phyloP scores from a whole-genome alignment of 2,113 vertebrate species.

The Erinaceus europaeus region DNA sequence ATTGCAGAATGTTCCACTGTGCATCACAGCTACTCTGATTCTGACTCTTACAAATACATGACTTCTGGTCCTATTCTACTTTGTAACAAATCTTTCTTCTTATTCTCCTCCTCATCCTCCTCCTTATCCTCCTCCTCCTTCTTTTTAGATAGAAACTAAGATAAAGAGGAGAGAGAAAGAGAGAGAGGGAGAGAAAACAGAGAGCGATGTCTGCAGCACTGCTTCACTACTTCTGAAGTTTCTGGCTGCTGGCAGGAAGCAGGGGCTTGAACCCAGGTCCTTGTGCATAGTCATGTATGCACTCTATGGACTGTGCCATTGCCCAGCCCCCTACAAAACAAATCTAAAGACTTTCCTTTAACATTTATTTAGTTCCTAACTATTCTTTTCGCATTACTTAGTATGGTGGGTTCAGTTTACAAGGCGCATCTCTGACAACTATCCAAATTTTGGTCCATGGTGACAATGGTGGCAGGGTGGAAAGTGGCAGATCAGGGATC shows the following conservation, averaged over 20 bases:
- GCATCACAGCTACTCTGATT: neutral
- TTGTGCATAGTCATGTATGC: no score
- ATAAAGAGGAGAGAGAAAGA: no score
- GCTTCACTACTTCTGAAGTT: no score
- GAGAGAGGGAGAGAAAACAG: no score
- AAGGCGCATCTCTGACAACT: neutral
- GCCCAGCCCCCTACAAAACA: no score
- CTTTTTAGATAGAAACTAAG: no score
- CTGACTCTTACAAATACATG: neutral
- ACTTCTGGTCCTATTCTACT: neutral
- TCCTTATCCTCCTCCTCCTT: no score
- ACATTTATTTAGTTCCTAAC: neutral
- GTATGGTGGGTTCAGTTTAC: neutral
- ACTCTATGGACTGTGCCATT: no score
- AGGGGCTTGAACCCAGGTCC: no score
- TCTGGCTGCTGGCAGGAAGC: no score
- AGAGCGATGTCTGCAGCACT: no score
- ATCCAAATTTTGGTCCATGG: neutral
- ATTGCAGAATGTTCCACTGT: neutral
- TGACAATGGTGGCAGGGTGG: neutral
- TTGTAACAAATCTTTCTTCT: neutral
- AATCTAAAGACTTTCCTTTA: neutral
- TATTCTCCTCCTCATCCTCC: no score
- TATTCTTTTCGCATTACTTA: neutral
- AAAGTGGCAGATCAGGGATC: neutral